Base-by-base conservation (phyloP, 2,113 vertebrate genomes). In the Phylloscopus trochiloides region DNA sequence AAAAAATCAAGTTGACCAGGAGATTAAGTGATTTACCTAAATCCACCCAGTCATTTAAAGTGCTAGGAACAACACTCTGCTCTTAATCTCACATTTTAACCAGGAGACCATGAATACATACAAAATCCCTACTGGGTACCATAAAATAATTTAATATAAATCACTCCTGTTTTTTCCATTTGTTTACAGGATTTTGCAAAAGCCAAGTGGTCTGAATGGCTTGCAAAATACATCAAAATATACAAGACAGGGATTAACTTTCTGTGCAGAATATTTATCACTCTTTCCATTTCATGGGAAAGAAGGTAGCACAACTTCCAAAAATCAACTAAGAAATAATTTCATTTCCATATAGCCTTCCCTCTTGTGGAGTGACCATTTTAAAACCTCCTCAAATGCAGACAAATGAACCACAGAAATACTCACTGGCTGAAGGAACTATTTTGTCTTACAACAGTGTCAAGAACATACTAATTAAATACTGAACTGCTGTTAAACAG, bases 111-210 rank as follows among this genome's bases (percentile, higher is more conserved):
- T 24, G 21, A 83, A 61, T 57, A 91, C 67, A 61, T 73, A 86
- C 63, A 81, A 84, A 92, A 95, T 91, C 86, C 81, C 58, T 84
- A 65, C 22, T 76, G 57, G 36, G 36, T 61, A 91, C 24, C 34
- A 73, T 51, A 91, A 73, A 77, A 71, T 61, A 26, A 42, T 72
- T 86, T 47, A 75, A 68, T 65, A 94, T 76, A 94, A 94, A 95
- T 96, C 88, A 90, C 14, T 76, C 47, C 36, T 63, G 26, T 65
- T 94, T 88, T 62, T 95, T 94, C 54, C 74, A 95, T 88, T 94
- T 90, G 32, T 57, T 95, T 83, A 88, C 51, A 91, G 92, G 91
- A 95, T 95, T 59, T 96, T 79, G 68, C 65, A 94, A 95, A 92
- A 95, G 75, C 50, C 71, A 91, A 57, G 21, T 50, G 38, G 40